Evolutionary conservation across 2,888 invertebrate species (phyloP), one percentile per base, ranked within the genome.

Genomic region (Anoncus sp.): DNA sequence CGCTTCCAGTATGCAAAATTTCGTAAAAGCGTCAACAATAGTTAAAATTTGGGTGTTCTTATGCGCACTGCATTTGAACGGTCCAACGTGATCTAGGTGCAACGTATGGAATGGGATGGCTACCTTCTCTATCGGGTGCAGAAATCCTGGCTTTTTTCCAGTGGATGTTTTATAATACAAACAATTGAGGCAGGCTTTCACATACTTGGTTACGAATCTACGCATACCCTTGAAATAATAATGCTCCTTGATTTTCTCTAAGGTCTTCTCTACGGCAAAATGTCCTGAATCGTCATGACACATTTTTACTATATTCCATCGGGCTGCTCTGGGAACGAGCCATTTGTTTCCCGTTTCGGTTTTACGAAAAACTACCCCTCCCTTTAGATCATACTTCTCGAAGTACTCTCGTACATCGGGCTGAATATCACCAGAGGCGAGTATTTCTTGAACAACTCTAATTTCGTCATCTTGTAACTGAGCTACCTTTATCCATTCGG

Each of bases 1-100:
- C 2, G 27, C 7, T 16, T 55, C 55, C 2, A 31, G 7, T 27
- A 55, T 18, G 31, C 31, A 55, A 9, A 31, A 55, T n/a, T 55
- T 55, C 16, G 55, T 55, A n/a, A 55, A 55, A 1, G 31, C 31
- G 31, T 55, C 55, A 2, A 55, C 31, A 6, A 55, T 27, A 6
- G 55, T 55, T 14, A 55, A 16, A 7, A 55, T 31, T 10, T 31
- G 31, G 7, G 55, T 55, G 55, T 55, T 55, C 7, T 24, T 55
- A 12, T n/a, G 55, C 9, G 7, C 3, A 10, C 55, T 31, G 6
- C 18, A 16, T 47, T 16, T 18, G 77, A 91, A 92, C 7, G 90
- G 90, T 4, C 91, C 91, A 3, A 92, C 70, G 75, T 92, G 91
- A 79, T 92, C 91, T 0, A 92, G 66, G 74, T 92, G 91, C n/a